A percentile compares a stretch with the other conserved stretches of the same genome.
Evolutionary conservation across 2,113 vertebrate genomes (phyloP).

Genomic region (Ahaetulla prasina): DNA sequence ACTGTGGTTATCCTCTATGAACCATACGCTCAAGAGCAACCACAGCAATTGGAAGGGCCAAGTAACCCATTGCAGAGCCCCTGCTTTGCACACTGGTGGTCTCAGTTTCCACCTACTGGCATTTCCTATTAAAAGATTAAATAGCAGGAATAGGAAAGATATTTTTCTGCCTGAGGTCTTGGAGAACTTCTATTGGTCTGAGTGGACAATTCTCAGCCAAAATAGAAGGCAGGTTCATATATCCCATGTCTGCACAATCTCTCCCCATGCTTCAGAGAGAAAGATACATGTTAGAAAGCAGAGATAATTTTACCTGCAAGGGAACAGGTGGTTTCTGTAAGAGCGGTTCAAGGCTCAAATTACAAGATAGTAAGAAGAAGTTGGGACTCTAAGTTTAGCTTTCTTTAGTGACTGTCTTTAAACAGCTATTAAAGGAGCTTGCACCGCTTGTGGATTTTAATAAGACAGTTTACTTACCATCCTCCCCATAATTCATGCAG

Average conservation of each 20-base stretch:
- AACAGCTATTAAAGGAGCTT: background rate
- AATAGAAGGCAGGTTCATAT: background rate
- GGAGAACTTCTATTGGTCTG: background rate
- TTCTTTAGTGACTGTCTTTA: background rate
- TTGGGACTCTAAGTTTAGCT: background rate
- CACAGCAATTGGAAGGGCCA: background rate
- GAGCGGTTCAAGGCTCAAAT: background rate
- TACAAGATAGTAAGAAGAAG: background rate
- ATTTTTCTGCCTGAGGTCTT: background rate
- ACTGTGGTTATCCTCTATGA: background rate
- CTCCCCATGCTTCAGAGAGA: background rate
- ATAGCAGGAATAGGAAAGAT: background rate
- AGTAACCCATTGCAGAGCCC: background rate
- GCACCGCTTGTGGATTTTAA: background rate
- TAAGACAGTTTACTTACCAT: background rate
- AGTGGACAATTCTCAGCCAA: background rate
- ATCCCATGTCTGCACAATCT: too few species aligned
- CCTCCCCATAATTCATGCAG: background rate
- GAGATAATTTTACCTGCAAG: background rate
- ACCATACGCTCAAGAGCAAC: background rate
- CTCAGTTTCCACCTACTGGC: background rate
- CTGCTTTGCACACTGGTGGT: background rate
- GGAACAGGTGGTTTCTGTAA: background rate
- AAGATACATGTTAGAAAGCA: background rate
- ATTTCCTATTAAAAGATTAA: background rate